Evolutionary conservation across 2,797 vertebrate genomes (phyloP).

Genomic region (Cyprinodon diabolis): DNA sequence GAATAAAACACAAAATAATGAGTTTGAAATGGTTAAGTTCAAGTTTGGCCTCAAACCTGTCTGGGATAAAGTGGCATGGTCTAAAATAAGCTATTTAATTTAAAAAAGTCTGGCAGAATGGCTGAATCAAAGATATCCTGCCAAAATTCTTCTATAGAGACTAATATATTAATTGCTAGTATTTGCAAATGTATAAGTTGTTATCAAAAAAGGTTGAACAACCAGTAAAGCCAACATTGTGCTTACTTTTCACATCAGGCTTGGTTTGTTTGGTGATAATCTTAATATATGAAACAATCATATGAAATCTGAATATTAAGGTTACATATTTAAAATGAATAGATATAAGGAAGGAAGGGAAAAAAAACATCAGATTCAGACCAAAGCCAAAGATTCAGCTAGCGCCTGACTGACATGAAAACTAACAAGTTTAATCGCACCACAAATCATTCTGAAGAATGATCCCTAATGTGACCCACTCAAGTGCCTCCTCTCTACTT

Average conservation of each 20-base stretch:
- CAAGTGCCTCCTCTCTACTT: slow-evolving; percentile 1
- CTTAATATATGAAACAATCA: neutral
- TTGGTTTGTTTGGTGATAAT: neutral
- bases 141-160: neutral
- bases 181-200: too few relatives aligned
- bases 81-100: neutral
- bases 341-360: too few relatives aligned
- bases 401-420: neutral
- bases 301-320: neutral
- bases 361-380: too few relatives aligned
- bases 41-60: neutral
- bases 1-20: neutral
- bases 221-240: too few relatives aligned
- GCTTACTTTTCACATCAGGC: neutral
- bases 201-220: too few relatives aligned
- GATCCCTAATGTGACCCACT: neutral
- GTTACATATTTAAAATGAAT: neutral
- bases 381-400: neutral
- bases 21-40: neutral
- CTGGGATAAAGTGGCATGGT: neutral
- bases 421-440: neutral
- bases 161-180: too few relatives aligned
- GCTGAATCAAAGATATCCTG: too few relatives aligned
- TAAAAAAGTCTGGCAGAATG: neutral
- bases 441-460: neutral